These are phyloP conservation scores for Aptenodytes patagonicus DNA, from an alignment of 2,113 vertebrate species.

Conservation along the genomic window DNA sequence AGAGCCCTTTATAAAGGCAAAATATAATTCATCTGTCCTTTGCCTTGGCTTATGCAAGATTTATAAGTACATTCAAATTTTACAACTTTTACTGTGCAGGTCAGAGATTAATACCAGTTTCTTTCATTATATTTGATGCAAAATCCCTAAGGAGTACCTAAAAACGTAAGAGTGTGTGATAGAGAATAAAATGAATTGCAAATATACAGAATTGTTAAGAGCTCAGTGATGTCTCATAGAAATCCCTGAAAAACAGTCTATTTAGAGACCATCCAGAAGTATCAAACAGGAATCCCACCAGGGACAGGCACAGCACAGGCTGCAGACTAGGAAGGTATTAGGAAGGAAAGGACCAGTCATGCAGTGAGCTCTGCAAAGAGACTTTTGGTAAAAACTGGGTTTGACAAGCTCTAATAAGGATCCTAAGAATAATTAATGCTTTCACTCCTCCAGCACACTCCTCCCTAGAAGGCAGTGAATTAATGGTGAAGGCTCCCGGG, in stretches of 20 bases:
- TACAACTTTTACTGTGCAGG: slow-evolving; percentile 7
- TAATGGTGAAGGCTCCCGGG: neutral
- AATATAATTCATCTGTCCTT: neutral
- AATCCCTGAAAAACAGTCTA: neutral
- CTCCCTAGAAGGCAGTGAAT: slow-evolving; percentile 11
- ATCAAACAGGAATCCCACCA: neutral
- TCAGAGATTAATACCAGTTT: slow-evolving; percentile 16
- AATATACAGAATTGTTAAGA: slow-evolving; percentile 21
- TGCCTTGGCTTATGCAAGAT: slow-evolving; percentile 32
- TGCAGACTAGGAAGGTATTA: neutral
- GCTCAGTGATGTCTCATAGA: neutral
- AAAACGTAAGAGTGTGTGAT: neutral
- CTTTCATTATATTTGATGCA: slow-evolving; percentile 32
- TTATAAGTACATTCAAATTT: slow-evolving; percentile 30
- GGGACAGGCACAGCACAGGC: neutral
- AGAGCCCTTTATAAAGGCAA: slow-evolving; percentile 11
- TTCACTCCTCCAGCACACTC: slow-evolving; percentile 10
- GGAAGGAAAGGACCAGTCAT: neutral
- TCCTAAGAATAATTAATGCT: slow-evolving; percentile 23
- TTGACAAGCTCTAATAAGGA: slow-evolving; percentile 45
- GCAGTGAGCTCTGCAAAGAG: neutral
- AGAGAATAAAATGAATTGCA: slow-evolving; percentile 46
- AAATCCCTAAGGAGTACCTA: slow-evolving; percentile 29
- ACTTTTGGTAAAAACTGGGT: slow-evolving; percentile 4
- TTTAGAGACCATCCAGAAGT: slow-evolving; percentile 23